These are phyloP conservation scores for Megalopta genalis DNA, from an alignment of 1,140 invertebrate species.

Conservation along the genomic window DNA sequence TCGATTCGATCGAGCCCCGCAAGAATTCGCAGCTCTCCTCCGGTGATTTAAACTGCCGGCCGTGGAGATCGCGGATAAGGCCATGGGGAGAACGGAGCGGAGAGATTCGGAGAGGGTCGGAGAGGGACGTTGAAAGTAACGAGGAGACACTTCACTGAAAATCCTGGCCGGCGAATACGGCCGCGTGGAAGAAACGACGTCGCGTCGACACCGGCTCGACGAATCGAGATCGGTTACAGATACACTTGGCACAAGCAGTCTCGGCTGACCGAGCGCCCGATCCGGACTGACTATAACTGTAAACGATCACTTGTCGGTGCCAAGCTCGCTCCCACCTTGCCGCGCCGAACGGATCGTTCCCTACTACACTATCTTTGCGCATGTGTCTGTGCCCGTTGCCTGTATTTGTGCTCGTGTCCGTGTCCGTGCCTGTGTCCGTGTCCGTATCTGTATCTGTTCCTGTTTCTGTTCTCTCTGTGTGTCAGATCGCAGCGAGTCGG, in stretches of 20 bases:
- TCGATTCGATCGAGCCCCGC: constrained; percentile 17
- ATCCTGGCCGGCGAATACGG: constrained; percentile 10
- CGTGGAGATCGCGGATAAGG: no score
- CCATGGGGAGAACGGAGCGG: no score
- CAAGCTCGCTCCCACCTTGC: constrained; percentile 49
- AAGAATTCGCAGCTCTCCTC: neutral
- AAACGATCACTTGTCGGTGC: constrained; percentile 79
- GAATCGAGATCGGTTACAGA: constrained; percentile 13
- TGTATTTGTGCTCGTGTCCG: no score
- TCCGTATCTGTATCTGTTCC: no score
- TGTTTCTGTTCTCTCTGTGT: neutral
- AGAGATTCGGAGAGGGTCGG: no score
- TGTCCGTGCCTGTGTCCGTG: no score
- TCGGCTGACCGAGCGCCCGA: constrained; percentile 79
- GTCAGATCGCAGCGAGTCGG: neutral
- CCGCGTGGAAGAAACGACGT: constrained; percentile 10
- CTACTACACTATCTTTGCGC: constrained; percentile 7
- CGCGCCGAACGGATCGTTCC: constrained; percentile 31
- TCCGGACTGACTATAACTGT: constrained; percentile 81
- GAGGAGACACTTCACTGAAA: constrained; percentile 30
- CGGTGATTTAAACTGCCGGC: neutral
- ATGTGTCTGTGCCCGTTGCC: no score
- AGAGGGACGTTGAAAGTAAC: neutral
- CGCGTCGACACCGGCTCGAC: constrained; percentile 29
- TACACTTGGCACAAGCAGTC: constrained; percentile 56